Percentiles rank a stretch among this genome's conserved stretches.
Conservation (phyloP, 2,888 invertebrate species). For the Pharmacophagus antenor region DNA sequence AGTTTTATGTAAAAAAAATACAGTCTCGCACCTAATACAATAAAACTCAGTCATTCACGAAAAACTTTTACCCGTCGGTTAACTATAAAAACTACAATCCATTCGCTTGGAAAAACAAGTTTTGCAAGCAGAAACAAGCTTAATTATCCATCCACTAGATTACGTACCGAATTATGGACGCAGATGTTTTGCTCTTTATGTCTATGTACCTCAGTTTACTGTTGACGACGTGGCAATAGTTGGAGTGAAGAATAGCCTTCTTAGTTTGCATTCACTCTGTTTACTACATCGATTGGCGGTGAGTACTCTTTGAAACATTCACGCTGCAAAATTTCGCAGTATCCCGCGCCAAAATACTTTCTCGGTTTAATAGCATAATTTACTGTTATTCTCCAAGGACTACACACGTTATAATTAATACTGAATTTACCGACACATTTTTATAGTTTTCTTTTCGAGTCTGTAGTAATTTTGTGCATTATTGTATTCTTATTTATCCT, state of each 20-base stretch:
- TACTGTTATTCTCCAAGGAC: background rate
- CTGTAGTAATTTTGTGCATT: too few relatives aligned
- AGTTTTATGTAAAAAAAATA: too few relatives aligned
- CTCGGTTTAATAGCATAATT: background rate
- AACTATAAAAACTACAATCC: conserved; percentile 36
- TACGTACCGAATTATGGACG: conserved; percentile 36
- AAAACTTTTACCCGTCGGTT: conserved; percentile 38
- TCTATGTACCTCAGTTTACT: conserved; percentile 40
- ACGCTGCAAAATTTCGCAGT: background rate
- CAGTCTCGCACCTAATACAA: conserved; percentile 34
- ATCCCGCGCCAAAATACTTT: background rate
- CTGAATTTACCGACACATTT: too few relatives aligned
- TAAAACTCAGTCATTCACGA: conserved; percentile 41
- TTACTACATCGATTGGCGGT: conserved; percentile 5
- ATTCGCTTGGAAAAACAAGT: conserved; percentile 32
- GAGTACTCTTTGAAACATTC: conserved; percentile 1
- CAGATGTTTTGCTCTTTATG: conserved; percentile 41
- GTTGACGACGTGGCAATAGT: conserved; percentile 31
- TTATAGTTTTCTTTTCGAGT: too few relatives aligned
- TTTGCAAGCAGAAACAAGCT: conserved; percentile 36
- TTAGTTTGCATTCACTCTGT: background rate
- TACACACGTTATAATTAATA: too few relatives aligned
- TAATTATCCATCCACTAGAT: conserved; percentile 44
- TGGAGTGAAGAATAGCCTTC: conserved; percentile 1
- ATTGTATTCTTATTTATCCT: too few relatives aligned